Evolutionary conservation across 2,888 invertebrate genomes (phyloP), one percentile per base, ranked within the genome.

Genomic region (Nysson spinosus): DNA sequence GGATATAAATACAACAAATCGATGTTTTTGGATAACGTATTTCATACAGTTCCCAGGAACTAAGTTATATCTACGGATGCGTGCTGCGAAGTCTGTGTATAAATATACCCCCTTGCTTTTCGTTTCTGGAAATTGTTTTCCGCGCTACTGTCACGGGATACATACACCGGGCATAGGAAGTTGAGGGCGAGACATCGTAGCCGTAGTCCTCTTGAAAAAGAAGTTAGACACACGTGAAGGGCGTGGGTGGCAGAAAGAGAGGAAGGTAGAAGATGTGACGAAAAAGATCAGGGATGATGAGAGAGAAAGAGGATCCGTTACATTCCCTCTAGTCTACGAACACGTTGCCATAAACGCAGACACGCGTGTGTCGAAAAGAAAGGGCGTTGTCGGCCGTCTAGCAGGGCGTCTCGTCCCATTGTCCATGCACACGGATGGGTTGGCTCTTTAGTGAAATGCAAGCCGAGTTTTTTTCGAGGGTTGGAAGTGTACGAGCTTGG

Each of bases 371-470:
- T 58, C 58, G 58, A 69, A 69, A 75, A 63, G 69, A 75, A 78
- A 75, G 72, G 70, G 70, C 69, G 75, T 76, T 71, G 75, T 72
- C 70, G 73, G 62, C 67, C 60, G 82, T 82, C 80, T 82, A 76
- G 75, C 76, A 65, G 76, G 77, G 75, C 69, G 81, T 81, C 82
- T 81, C 72, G 72, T 74, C 75, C 63, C 57, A 77, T 83, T 81
- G 75, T 80, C 78, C 75, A 66, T 70, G 72, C 68, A 75, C 72
- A 69, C 68, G 75, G 75, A 78, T 78, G 79, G 78, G 72, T 78
- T 74, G 69, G 78, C 75, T 77, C 76, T 81, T 79, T 72, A 68
- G 74, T 77, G 75, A 79, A 81, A 81, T 79, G 76, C 77, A 79
- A 76, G 73, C 70, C 73, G 72, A 62, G 68, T 73, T 57, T 61